Evolutionary conservation across 1,140 invertebrate species (phyloP), one percentile per base, ranked within the genome.

Genomic region (Gryon sp.): DNA sequence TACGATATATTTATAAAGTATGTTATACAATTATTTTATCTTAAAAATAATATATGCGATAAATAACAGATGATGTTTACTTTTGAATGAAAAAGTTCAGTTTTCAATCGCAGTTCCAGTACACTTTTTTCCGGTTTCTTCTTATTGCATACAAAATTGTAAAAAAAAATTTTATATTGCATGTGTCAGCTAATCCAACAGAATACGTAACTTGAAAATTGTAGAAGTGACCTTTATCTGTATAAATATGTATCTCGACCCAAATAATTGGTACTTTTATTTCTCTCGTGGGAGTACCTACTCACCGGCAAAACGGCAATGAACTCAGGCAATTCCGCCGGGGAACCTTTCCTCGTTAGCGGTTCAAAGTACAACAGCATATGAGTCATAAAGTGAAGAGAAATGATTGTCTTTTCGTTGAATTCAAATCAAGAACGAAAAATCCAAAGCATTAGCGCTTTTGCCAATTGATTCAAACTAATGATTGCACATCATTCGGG

Each of bases 231-330:
- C 19, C 57, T 55, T 34, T 11, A 4, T 11, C 5, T 18, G 34
- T 53, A 46, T 62, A 55, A 55, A 75, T 75, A 62, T 68, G 72
- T 75, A 68, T 53, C 24, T 62, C 32, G 41, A 28, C 0, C 18
- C 38, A 30, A 72, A 72, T 76, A 76, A 76, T 76, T 70, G 65
- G 57, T 65, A 59, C 74, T 55, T 70, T 70, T 65, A 76, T 70
- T 65, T 38, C 41, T 19, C 74, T 30, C 59, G 1, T n/a, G 65
- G 53, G 74, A 65, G 65, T 65, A 70, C 52, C 59, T 60, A 60
- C 36, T 53, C 65, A 59, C 55, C 20, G 32, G 32, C 41, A 43
- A 69, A 69, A 68, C 65, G 41, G 59, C 65, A 66, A 53, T 60
- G 65, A 76, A 62, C 57, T 70, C 43, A 32, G 34, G 36, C 50